Conservation (phyloP, 2,888 invertebrate genomes). For the Nebria brevicollis region DNA sequence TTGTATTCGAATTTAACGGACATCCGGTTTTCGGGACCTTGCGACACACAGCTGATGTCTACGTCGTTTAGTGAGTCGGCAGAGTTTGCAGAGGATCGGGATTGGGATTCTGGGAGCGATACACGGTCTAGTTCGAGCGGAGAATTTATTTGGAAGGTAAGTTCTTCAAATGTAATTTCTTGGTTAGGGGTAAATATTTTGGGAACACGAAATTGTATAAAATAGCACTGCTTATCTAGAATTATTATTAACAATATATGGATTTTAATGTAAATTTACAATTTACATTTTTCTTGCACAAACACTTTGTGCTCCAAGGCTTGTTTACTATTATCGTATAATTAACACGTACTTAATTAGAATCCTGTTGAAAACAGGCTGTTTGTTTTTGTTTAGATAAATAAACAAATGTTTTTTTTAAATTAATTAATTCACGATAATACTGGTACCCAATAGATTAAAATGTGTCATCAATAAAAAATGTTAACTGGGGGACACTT, state of each 20-base stretch:
- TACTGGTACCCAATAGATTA: not conserved
- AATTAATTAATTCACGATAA: not conserved
- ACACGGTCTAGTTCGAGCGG: slow-evolving; percentile 79
- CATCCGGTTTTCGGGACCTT: slow-evolving; percentile 61
- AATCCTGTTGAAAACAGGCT: not conserved
- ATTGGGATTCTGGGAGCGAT: slow-evolving; percentile 78
- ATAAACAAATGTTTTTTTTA: not conserved
- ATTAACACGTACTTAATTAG: not conserved
- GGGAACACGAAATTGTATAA: not conserved
- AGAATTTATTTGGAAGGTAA: slow-evolving; percentile 83
- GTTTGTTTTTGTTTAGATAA: not conserved
- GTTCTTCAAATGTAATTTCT: slow-evolving; percentile 41
- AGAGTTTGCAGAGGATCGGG: slow-evolving; percentile 67
- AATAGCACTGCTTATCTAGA: not conserved
- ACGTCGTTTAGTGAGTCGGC: slow-evolving; percentile 65
- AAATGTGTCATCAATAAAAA: slow-evolving; percentile 1
- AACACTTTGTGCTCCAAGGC: no score
- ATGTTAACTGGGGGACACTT: not conserved
- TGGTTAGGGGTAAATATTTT: not conserved
- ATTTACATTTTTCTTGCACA: no score
- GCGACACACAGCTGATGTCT: slow-evolving; percentile 61
- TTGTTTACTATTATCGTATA: not conserved
- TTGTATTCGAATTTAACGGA: slow-evolving; percentile 60
- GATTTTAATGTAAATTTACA: no score
- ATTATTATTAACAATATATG: no score